Evolutionary conservation across 2,888 invertebrate genomes (phyloP), one percentile per base, ranked within the genome.

Genomic region (Seira ritae): DNA sequence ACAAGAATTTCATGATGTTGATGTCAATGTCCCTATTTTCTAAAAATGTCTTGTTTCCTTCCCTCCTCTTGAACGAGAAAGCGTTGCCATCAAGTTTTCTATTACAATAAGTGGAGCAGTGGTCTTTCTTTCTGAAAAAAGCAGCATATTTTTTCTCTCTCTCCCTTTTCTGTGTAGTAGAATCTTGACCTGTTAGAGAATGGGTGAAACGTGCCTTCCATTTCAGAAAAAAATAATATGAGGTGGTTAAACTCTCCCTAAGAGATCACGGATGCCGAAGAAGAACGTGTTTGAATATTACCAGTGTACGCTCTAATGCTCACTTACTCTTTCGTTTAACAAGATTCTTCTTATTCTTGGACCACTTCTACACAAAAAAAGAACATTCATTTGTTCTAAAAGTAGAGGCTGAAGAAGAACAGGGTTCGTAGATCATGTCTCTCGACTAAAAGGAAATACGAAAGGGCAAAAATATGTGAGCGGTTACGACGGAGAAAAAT

Each of bases 111-210:
- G 15, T 55, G 55, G 55, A 55, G 55, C 55, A 55, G 12, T 55
- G 17, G n/a, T 55, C 17, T 55, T 31, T 65, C 20, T 65, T 20
- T 65, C 23, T 37, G 24, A 69, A 69, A 42, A 69, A 69, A 67
- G 71, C 62, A 50, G 50, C 62, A 73, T 68, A 23, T 68, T 80
- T 79, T 79, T 65, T 65, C 24, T 37, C 69, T 31, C 15, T 69
- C 31, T 69, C 24, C 22, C 31, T 31, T 31, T 69, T 22, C n/a
- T 24, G 10, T 17, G 19, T 66, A n/a, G 23, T 68, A 68, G 62
- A 62, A 71, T 67, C 62, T 84, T 83, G 78, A 85, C 80, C 86
- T 84, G 81, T 76, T 75, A 82, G 77, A 74, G 85, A 85, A 83
- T 85, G 86, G 79, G 23, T 81, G 72, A 68, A 83, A 84, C 84